These are phyloP conservation scores for Gallinago solitaria DNA, from an alignment of 2,797 vertebrate species.

Conservation along the genomic window DNA sequence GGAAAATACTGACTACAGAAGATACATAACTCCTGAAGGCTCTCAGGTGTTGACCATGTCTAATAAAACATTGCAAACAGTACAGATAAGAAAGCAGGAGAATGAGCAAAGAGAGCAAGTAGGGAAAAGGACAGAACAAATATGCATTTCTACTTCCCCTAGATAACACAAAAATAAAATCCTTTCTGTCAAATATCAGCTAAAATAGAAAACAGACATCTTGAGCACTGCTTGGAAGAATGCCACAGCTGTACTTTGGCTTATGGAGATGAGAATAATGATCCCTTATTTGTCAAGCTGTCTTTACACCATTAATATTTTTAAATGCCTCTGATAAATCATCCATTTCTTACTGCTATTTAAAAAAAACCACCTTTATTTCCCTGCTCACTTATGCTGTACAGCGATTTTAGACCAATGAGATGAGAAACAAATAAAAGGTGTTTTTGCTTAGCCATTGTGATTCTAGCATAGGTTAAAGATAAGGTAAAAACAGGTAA, in stretches of 20 bases:
- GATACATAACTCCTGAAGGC: neutral
- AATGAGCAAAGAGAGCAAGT: neutral
- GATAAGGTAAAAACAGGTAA: slow-evolving; percentile 18
- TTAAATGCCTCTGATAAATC: slow-evolving; percentile 13
- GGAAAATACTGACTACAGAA: neutral
- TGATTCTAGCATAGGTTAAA: slow-evolving; percentile 23
- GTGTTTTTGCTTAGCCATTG: neutral
- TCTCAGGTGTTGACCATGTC: neutral
- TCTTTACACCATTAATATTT: slow-evolving; percentile 45
- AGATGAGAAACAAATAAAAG: neutral
- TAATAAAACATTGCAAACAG: neutral
- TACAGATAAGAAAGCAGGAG: neutral
- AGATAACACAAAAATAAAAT: slow-evolving; percentile 34
- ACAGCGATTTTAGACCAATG: neutral
- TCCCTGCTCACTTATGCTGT: neutral
- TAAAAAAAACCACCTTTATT: neutral
- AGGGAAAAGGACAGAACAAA: neutral
- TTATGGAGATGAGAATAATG: slow-evolving; percentile 5
- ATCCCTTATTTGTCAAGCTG: neutral
- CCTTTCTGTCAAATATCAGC: slow-evolving; percentile 24
- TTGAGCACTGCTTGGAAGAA: slow-evolving; percentile 21
- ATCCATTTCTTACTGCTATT: neutral
- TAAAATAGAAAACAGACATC: slow-evolving; percentile 38
- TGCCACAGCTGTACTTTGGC: slow-evolving; percentile 33
- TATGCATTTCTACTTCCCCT: neutral